phyloP scores from a whole-genome alignment of 2,797 vertebrate species.

The Catamblyrhynchus diadema region DNA sequence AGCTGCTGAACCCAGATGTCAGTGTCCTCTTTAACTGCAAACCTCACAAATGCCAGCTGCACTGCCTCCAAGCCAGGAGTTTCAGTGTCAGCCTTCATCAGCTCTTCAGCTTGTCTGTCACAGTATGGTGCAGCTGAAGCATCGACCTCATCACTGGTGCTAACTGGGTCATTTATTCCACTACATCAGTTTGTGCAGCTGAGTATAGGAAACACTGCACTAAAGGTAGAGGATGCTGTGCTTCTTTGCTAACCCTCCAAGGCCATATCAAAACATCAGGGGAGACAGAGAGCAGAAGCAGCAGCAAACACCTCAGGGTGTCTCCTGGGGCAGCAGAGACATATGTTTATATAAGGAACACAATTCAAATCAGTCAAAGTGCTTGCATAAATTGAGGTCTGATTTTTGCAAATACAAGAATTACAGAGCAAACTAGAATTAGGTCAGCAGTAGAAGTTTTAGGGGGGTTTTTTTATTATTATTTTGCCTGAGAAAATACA shows the following conservation, averaged over 20 bases:
- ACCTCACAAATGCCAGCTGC: background rate
- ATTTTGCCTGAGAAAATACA: background rate
- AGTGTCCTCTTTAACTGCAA: background rate
- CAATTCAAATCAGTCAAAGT: background rate
- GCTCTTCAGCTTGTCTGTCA: background rate
- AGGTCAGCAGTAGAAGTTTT: background rate
- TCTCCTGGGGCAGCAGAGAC: background rate
- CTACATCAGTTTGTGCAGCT: background rate
- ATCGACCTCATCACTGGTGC: background rate
- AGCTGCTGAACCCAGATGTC: background rate
- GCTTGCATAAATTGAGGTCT: background rate
- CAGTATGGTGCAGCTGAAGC: background rate
- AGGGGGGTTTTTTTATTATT: background rate
- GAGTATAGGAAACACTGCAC: background rate
- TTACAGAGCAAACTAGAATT: background rate
- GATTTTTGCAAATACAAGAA: background rate
- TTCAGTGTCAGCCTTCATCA: background rate
- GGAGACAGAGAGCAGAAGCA: background rate
- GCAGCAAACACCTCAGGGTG: background rate
- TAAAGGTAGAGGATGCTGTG: background rate
- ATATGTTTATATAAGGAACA: background rate
- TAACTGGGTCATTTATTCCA: conserved; percentile 35
- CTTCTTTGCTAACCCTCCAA: background rate
- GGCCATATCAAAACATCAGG: background rate
- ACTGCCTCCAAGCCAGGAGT: background rate